These are phyloP conservation scores for Selenia dentaria DNA, from an alignment of 2,888 invertebrate species.

Conservation along the genomic window DNA sequence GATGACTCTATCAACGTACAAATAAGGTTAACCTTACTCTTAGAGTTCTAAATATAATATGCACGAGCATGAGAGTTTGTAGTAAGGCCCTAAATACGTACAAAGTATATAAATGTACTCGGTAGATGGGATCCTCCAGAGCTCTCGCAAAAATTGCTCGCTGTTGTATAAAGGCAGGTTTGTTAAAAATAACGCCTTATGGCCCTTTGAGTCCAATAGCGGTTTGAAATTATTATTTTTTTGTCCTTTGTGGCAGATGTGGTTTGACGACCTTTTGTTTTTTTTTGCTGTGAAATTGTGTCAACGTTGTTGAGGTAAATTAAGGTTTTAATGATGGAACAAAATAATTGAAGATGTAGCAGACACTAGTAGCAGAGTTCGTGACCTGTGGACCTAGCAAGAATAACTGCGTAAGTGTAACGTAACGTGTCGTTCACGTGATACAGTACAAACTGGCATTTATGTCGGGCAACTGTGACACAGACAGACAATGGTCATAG, in stretches of 20 bases:
- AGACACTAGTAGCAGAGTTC: too few relatives aligned
- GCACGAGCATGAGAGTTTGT: too few relatives aligned
- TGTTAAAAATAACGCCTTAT: constrained; percentile 52
- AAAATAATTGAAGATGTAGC: not conserved
- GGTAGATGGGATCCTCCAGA: constrained; percentile 18
- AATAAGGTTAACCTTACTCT: too few relatives aligned
- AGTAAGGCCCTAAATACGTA: too few relatives aligned
- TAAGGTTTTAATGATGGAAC: constrained; percentile 6
- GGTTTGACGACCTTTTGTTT: constrained; percentile 31
- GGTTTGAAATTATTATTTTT: constrained; percentile 51
- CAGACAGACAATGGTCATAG: too few relatives aligned
- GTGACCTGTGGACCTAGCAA: too few relatives aligned
- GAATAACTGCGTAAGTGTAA: too few relatives aligned
- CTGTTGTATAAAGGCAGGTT: constrained; percentile 46
- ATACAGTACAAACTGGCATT: too few relatives aligned
- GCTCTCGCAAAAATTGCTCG: constrained; percentile 41
- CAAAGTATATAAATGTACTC: constrained; percentile 9
- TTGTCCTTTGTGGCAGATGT: constrained; percentile 44
- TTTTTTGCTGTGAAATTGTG: constrained; percentile 15
- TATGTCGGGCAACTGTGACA: too few relatives aligned
- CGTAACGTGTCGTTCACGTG: too few relatives aligned
- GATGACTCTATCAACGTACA: too few relatives aligned
- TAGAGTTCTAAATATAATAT: too few relatives aligned
- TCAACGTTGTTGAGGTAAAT: constrained; percentile 11
- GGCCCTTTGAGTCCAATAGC: constrained; percentile 53